Evolutionary conservation across 23 tunicate species (phyloP).

Genomic region (Ascidia mentula): DNA sequence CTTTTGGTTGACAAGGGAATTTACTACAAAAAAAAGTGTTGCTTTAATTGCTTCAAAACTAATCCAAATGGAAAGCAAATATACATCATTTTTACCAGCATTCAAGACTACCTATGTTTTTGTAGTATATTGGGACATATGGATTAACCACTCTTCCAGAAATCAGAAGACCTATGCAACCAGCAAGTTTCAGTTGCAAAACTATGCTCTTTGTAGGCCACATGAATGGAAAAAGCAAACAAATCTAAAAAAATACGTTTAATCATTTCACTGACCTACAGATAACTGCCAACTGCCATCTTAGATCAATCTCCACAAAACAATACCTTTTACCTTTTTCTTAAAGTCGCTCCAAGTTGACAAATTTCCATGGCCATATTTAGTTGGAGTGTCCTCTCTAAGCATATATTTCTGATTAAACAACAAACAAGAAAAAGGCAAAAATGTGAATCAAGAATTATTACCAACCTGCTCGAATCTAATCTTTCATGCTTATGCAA

Average conservation of each 20-base stretch:
- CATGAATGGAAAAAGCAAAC: conserved; percentile 49
- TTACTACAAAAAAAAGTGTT: conserved; percentile 23
- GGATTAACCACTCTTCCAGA: conserved; percentile 89
- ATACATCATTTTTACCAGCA: neutral
- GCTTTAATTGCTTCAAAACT: neutral
- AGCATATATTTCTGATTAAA: no score
- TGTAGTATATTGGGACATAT: conserved; percentile 74
- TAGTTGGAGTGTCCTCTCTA: neutral
- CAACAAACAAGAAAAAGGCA: no score
- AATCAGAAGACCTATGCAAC: conserved; percentile 59
- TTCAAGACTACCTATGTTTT: conserved; percentile 60
- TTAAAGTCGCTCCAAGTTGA: neutral
- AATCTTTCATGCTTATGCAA: no score
- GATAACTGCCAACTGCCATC: neutral
- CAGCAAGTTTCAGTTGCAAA: conserved; percentile 64
- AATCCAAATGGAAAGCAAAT: neutral
- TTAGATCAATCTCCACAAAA: no score
- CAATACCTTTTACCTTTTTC: neutral
- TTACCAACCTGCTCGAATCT: no score
- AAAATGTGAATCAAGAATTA: no score
- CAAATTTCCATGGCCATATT: neutral
- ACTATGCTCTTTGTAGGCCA: conserved; percentile 68
- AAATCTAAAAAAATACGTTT: neutral
- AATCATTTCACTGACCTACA: neutral
- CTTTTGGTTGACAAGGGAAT: conserved; percentile 41